These are phyloP conservation scores for Avahi laniger DNA, from an alignment of 2,797 vertebrate species.

Conservation along the genomic window DNA sequence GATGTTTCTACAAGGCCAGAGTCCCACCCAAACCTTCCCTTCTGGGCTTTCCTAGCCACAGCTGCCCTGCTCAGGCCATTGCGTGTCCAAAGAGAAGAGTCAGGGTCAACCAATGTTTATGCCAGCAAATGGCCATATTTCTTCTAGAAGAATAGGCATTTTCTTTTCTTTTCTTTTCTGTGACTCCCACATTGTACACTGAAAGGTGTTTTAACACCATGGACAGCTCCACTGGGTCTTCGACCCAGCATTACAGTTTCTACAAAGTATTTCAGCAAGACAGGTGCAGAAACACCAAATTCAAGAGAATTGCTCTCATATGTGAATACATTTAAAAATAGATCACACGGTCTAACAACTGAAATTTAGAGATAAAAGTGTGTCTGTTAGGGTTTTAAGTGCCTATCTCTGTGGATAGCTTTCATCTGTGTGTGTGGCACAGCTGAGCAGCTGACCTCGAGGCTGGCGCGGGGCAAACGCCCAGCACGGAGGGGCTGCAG, in stretches of 20 bases:
- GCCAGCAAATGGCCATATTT: background rate
- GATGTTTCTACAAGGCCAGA: background rate
- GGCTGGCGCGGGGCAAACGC: rapidly evolving
- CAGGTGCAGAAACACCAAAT: background rate
- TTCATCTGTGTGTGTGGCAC: rapidly evolving
- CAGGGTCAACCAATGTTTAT: background rate
- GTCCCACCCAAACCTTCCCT: background rate
- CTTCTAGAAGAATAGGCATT: background rate
- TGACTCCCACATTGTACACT: background rate
- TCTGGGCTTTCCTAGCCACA: background rate
- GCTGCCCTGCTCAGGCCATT: background rate
- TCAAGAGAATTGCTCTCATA: background rate
- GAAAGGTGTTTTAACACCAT: background rate
- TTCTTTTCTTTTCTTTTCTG: background rate
- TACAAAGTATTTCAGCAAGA: background rate
- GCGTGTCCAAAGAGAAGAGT: background rate
- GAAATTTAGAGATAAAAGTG: background rate
- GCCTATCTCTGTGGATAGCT: background rate
- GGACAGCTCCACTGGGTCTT: background rate
- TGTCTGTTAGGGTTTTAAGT: background rate
- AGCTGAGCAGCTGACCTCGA: background rate
- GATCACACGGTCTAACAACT: background rate
- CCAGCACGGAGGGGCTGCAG: rapidly evolving
- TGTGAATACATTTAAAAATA: background rate
- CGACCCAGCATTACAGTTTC: background rate